Evolutionary conservation across 2,888 invertebrate species (phyloP).

Genomic region (Sesia bembeciformis): DNA sequence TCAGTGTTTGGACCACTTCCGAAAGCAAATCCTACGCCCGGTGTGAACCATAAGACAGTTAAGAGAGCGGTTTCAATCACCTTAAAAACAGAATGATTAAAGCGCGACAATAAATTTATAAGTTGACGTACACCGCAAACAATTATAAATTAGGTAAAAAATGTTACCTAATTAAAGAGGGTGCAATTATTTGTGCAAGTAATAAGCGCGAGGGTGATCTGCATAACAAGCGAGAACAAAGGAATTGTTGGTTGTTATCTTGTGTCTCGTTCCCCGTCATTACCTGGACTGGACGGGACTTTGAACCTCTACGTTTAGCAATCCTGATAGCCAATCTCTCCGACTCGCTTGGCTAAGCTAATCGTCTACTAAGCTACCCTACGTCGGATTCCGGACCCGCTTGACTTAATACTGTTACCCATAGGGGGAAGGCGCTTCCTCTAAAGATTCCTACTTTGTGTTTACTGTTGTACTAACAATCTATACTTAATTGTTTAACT

Average conservation of each 20-base stretch:
- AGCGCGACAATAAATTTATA: no score
- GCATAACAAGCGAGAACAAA: constrained; percentile 37
- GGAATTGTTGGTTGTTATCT: constrained; percentile 26
- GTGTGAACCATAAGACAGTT: no score
- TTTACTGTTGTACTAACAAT: no score
- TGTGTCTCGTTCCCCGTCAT: constrained; percentile 22
- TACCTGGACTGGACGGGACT: constrained; percentile 10
- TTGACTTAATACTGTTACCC: no score
- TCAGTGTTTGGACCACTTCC: no score
- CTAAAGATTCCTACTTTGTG: no score
- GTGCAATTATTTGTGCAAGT: constrained; percentile 20
- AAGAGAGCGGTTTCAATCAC: no score
- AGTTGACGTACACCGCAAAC: no score
- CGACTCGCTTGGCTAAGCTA: not conserved
- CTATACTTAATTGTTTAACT: no score
- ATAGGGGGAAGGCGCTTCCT: not conserved
- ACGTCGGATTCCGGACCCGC: not conserved
- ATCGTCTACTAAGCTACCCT: no score
- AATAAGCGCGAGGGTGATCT: constrained; percentile 18
- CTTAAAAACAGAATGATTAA: no score
- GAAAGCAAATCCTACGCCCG: no score
- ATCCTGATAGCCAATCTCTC: not conserved
- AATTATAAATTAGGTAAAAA: constrained; percentile 2
- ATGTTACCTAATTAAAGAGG: constrained; percentile 18
- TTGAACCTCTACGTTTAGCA: not conserved